Evolutionary conservation across 1,140 invertebrate genomes (phyloP), one percentile per base, ranked within the genome.

Genomic region (Cotesia typhae): DNA sequence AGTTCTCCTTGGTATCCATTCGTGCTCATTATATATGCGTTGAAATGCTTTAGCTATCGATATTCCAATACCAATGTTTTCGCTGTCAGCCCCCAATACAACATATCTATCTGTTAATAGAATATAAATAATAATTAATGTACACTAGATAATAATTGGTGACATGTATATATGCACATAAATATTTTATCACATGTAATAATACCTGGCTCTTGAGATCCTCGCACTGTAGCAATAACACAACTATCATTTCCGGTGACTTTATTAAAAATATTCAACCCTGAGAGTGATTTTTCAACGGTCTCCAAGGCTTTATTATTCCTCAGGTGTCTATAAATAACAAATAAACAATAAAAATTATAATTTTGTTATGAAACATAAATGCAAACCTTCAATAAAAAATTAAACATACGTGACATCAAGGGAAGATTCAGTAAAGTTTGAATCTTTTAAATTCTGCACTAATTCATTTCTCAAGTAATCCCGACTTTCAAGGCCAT

Each of bases 71-170:
- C 74, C 65, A 6, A 81, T 80, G 36, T 67, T 67, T 28, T 84
- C 78, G 0, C 77, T 80, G 60, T 76, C 82, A 1, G 74, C 78
- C 0, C 83, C 84, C 36, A 86, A 66, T 47, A 86, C 76, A 10
- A 87, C 67, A 57, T 81, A 84, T 74, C 83, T 85, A 51, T 87
- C 85, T 87, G 63, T 73, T 77, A 20, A 78, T 74, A 63, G 14
- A 59, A 74, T 51, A 65, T 75, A 28, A 14, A 28, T 41, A 55
- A 35, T 12, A 61, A 70, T 17, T 17, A 17, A 17, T 17, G 17
- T 17, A 1, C 17, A 17, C 17, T 17, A 17, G 17, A 14, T 14
- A 14, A 14, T 14, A 14, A 14, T 14, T 14, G 14, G 14, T 14
- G 41, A n/a, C 37, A 52, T 66, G 41, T 51, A 35, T 6, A 51